These are phyloP conservation scores for Drosophila siamana DNA, from an alignment of 2,888 invertebrate species.

Conservation along the genomic window DNA sequence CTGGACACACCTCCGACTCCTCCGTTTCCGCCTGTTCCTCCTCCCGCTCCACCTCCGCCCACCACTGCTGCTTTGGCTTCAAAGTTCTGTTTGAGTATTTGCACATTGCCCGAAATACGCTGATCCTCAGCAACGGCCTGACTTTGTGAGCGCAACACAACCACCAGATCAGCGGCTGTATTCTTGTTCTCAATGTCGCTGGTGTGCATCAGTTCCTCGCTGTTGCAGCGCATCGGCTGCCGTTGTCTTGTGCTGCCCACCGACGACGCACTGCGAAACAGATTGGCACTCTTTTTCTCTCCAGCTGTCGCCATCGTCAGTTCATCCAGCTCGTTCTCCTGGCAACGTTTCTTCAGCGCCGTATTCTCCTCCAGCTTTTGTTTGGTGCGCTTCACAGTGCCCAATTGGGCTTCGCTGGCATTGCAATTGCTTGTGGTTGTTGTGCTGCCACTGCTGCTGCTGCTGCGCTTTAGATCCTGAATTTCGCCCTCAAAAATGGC, in stretches of 20 bases:
- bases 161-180: constrained; percentile 57
- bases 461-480: constrained; percentile 80
- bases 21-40: constrained; percentile 20
- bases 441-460: constrained; percentile 65
- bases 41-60: constrained; percentile 49
- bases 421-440: constrained; percentile 63
- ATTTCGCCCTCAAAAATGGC: constrained; percentile 85
- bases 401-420: constrained; percentile 80
- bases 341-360: constrained; percentile 82
- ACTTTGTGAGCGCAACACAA: constrained; percentile 76
- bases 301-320: constrained; percentile 24
- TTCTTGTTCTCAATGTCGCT: constrained; percentile 82
- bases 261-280: constrained; percentile 83
- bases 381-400: constrained; percentile 90
- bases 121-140: constrained; percentile 72
- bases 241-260: constrained; percentile 80
- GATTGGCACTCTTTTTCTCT: constrained; percentile 71
- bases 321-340: constrained; percentile 70
- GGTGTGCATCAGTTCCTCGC: constrained; percentile 84
- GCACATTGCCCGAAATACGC: constrained; percentile 90
- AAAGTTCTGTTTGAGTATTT: constrained; percentile 94
- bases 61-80: constrained; percentile 89
- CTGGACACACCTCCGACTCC: not conserved
- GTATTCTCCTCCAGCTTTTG: constrained; percentile 88
- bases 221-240: constrained; percentile 84